A percentile compares a stretch with the other conserved stretches of the same genome.
These are phyloP conservation scores for Onychostruthus taczanowskii DNA, from an alignment of 2,113 vertebrate genomes.

Conservation along the genomic window DNA sequence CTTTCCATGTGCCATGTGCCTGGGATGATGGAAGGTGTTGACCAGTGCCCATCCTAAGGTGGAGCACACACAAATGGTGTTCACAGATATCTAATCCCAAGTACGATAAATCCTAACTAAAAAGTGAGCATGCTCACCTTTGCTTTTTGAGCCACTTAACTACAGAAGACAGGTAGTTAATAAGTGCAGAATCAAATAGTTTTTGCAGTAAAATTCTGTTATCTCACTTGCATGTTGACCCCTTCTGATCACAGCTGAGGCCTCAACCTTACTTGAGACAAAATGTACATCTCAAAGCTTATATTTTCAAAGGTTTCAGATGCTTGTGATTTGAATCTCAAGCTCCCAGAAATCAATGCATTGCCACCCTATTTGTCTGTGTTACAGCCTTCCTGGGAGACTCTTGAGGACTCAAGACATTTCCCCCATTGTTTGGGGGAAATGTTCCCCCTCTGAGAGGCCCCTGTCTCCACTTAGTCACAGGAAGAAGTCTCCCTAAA, in stretches of 20 bases:
- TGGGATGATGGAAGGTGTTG: not conserved
- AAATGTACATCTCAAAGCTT: not conserved
- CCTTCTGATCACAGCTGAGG: not conserved
- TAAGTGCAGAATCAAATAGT: not conserved
- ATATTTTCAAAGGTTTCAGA: not conserved
- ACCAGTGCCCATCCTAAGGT: not conserved
- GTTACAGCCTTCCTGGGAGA: not conserved
- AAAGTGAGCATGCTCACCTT: not conserved
- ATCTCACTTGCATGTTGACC: not conserved
- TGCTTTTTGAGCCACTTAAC: not conserved
- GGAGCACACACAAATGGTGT: not conserved
- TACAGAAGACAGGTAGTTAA: not conserved
- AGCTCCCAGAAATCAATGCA: not conserved
- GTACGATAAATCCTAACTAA: not conserved
- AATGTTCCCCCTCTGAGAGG: too few species aligned
- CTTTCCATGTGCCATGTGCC: not conserved
- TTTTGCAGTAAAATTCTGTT: not conserved
- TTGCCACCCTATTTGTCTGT: not conserved
- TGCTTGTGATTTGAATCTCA: not conserved
- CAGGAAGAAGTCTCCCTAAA: not conserved
- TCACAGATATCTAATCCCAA: not conserved
- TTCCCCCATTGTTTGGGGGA: not conserved
- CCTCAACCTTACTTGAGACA: not conserved
- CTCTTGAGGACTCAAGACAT: not conserved
- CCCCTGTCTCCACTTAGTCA: not conserved